Percentiles rank a stretch among this genome's conserved stretches.
phyloP scores from a whole-genome alignment of 2,888 invertebrate genomes.

The Ganaspis brasiliensis region DNA sequence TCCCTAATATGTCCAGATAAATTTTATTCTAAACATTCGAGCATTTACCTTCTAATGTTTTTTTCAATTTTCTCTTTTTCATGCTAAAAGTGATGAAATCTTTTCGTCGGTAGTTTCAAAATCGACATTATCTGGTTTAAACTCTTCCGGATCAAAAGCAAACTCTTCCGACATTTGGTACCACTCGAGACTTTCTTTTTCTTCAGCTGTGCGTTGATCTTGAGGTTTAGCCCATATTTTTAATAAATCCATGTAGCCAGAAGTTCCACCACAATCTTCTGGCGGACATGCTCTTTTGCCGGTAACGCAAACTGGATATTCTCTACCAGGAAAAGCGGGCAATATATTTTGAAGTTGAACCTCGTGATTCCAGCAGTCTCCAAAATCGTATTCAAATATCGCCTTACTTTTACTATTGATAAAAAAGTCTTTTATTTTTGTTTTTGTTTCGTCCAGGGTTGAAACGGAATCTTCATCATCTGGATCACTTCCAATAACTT shows the following conservation, averaged over 20 bases:
- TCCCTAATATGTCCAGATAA: too few species aligned
- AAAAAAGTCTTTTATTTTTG: constrained; percentile 6
- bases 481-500: not conserved
- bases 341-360: constrained; percentile 6
- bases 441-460: not conserved
- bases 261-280: constrained; percentile 38
- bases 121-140: not conserved
- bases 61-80: too few species aligned
- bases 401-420: constrained; percentile 12
- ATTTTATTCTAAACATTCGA: too few species aligned
- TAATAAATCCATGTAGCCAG: not conserved
- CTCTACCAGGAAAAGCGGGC: not conserved
- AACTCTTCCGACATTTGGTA: not conserved
- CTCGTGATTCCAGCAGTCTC: constrained; percentile 14
- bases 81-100: too few species aligned
- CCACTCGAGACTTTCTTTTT: not conserved
- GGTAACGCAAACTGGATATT: constrained; percentile 33
- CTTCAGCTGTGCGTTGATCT: not conserved
- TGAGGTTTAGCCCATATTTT: not conserved
- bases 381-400: constrained; percentile 13
- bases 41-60: too few species aligned
- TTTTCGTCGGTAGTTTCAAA: not conserved
- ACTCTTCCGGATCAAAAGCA: constrained; percentile 16
- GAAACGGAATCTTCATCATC: not conserved
- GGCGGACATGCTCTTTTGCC: constrained; percentile 46